Base-by-base conservation (phyloP, 2,113 vertebrate genomes). In the Atherinomorus stipes region DNA sequence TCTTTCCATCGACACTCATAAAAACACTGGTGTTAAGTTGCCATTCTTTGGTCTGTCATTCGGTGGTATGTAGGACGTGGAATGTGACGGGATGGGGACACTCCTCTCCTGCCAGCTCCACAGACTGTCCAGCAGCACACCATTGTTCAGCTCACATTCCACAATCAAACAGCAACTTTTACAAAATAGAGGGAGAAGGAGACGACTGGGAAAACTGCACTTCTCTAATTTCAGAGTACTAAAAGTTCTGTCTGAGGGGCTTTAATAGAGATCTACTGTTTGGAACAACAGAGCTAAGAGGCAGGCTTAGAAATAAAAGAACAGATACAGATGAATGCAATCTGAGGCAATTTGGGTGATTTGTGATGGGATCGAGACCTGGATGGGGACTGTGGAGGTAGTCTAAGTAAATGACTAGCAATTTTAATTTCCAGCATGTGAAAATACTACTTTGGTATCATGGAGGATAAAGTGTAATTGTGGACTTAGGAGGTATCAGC, bases 281-380 rank as follows among this genome's bases (percentile, higher is more conserved):
- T 84, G 78, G 58, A 76, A 86, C 75, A 83, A 77, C 67, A 89
- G 78, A 87, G 64, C 65, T 59, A 53, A 0, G 0, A 71, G 74
- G 78, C 75, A 68, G 78, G 75, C 78, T 77, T 44, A 47, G 16
- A 25, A 68, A 64, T 38, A 69, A 74, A 75, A 81, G n/a, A 81
- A 78, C 28, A 54, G 63, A 72, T 65, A 74, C 45, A 80, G 71
- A 81, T 76, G 59, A 87, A 76, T 74, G 63, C 66, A 81, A 79
- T 85, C 76, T 85, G 52, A 61, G 79, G 74, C 71, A 84, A 84
- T 86, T 82, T 78, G 49, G 40, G 53, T 23, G 78, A 77, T 88
- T 85, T 82, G 76, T 53, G 56, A 68, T 31, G 64, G 75, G 77
- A 80, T 79, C 78, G 83, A 60, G 57, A 47, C 57, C 64, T 81